phyloP scores from a whole-genome alignment of 92 coral and sea anemone species.

The Actinernus sp. region DNA sequence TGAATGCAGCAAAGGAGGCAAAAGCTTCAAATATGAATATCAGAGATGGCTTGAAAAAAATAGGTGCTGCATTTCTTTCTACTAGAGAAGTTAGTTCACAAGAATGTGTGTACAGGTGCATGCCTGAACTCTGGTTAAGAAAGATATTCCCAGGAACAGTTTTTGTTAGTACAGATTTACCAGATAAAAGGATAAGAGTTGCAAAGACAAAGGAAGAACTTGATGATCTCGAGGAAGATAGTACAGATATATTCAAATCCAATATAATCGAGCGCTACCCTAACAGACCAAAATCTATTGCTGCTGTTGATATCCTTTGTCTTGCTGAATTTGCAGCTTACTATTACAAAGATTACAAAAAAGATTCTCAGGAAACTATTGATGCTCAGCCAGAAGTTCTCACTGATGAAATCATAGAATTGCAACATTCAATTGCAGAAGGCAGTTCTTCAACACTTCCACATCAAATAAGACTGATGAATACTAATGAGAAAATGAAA shows the following conservation, averaged over 20 bases:
- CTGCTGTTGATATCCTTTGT: slow-evolving; percentile 26
- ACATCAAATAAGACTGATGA: slow-evolving; percentile 36
- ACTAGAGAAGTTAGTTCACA: slow-evolving; percentile 62
- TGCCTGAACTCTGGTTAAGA: slow-evolving; percentile 76
- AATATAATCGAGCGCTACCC: slow-evolving; percentile 58
- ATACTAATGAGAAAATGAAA: slow-evolving; percentile 39
- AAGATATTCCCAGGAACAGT: slow-evolving; percentile 66
- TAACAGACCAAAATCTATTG: slow-evolving; percentile 38
- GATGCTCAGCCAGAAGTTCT: slow-evolving; percentile 73
- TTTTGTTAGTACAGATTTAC: slow-evolving; percentile 65
- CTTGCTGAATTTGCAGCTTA: slow-evolving; percentile 68
- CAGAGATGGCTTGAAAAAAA: slow-evolving; percentile 37
- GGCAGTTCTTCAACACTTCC: slow-evolving; percentile 32
- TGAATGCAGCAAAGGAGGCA: slow-evolving; percentile 73
- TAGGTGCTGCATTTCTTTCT: slow-evolving; percentile 69
- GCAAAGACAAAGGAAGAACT: slow-evolving; percentile 60
- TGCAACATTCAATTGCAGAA: slow-evolving; percentile 14
- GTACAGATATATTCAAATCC: slow-evolving; percentile 56
- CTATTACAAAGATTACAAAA: slow-evolving; percentile 66
- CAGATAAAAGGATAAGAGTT: slow-evolving; percentile 67
- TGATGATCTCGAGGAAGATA: slow-evolving; percentile 64
- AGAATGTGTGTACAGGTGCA: slow-evolving; percentile 62
- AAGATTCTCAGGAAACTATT: slow-evolving; percentile 20
- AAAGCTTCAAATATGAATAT: slow-evolving; percentile 26
- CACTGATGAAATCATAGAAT: slow-evolving; percentile 41